Percentiles rank a stretch among this genome's conserved stretches.
Conservation (phyloP, 2,797 vertebrate genomes). For the Prunella strophiata region DNA sequence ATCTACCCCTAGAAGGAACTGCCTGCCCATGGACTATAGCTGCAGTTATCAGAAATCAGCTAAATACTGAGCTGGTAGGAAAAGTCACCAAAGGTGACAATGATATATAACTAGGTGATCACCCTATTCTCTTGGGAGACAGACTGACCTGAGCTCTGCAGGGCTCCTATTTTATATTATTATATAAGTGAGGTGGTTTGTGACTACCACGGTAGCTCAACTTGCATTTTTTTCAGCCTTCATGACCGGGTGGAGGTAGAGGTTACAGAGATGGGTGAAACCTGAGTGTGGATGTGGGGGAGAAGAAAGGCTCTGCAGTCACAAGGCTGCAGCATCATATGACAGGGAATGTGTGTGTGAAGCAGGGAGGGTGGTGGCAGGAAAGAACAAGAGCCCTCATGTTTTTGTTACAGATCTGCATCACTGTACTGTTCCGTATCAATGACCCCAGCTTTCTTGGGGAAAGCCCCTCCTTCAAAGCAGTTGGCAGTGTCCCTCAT, state of each 20-base stretch:
- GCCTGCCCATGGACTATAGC: neutral
- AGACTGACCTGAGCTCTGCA: neutral
- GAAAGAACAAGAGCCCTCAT: neutral
- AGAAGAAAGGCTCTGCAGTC: slow-evolving; percentile 6
- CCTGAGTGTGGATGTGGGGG: neutral
- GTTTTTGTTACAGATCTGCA: neutral
- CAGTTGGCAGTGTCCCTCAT: neutral
- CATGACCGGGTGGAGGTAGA: neutral
- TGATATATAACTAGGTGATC: neutral
- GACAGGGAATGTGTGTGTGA: neutral
- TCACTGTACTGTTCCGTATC: neutral
- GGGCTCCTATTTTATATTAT: neutral
- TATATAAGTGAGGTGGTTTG: neutral
- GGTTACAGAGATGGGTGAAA: neutral
- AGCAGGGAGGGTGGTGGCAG: neutral
- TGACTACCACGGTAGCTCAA: neutral
- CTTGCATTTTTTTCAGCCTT: neutral
- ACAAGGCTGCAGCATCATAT: neutral
- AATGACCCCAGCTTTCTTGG: neutral
- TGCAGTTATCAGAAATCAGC: neutral
- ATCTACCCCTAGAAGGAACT: neutral
- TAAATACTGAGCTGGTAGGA: neutral
- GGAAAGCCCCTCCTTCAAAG: neutral
- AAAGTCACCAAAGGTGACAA: neutral
- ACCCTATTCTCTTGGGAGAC: neutral